phyloP scores from a whole-genome alignment of 2,113 vertebrate genomes.

The Hyperopisus bebe region DNA sequence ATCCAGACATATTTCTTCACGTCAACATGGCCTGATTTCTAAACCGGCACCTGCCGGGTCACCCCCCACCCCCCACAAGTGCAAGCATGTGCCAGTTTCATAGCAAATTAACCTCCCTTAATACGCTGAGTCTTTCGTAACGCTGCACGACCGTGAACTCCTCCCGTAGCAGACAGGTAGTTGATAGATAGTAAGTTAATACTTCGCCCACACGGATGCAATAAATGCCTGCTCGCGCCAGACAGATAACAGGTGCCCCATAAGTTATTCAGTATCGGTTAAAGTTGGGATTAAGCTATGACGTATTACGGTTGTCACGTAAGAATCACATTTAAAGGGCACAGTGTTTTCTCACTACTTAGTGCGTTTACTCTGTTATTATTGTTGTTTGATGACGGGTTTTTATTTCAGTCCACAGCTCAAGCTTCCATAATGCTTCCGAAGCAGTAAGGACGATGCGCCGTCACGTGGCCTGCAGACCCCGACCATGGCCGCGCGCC shows the following conservation, averaged over 20 bases:
- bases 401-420: constrained; percentile 49
- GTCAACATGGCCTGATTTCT: neutral
- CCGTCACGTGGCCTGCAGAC: neutral
- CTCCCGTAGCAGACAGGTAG: neutral
- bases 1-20: constrained; percentile 1
- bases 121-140: neutral
- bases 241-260: neutral
- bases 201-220: neutral
- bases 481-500: neutral
- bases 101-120: neutral
- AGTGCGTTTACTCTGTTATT: neutral
- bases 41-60: neutral
- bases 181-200: neutral
- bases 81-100: neutral
- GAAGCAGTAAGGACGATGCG: constrained; percentile 47
- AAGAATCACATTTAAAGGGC: neutral
- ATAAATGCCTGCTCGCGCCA: neutral
- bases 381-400: neutral
- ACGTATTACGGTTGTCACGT: neutral
- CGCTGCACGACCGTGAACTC: neutral
- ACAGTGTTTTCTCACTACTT: neutral
- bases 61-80: neutral
- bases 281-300: neutral
- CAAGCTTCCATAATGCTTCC: constrained; percentile 62
- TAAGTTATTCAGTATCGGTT: neutral